phyloP scores from a whole-genome alignment of 2,113 vertebrate species.

The Xiphophorus maculatus region DNA sequence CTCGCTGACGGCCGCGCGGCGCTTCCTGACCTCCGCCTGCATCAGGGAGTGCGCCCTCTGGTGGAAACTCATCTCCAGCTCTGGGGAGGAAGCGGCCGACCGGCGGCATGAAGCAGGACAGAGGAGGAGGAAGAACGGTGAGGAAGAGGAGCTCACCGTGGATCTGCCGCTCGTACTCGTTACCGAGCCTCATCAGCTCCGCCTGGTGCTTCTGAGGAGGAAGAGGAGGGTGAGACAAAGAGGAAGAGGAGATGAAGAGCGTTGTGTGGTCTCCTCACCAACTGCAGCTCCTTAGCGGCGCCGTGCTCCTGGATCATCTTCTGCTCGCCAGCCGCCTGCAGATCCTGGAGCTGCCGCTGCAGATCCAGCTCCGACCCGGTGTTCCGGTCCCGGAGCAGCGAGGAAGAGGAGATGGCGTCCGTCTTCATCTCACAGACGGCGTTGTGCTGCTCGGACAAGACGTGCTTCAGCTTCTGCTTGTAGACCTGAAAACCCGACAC shows the following conservation, averaged over 20 bases:
- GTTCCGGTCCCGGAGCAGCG: slow-evolving; percentile 81
- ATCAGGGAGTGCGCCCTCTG: slow-evolving; percentile 81
- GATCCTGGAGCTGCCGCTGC: slow-evolving; percentile 59
- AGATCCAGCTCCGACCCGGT: slow-evolving; percentile 73
- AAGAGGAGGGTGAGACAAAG: background rate
- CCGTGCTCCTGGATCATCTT: slow-evolving; percentile 80
- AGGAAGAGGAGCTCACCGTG: slow-evolving; percentile 78
- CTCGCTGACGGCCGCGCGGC: slow-evolving; percentile 80
- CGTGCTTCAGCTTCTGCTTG: slow-evolving; percentile 69
- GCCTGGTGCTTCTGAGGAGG: slow-evolving; percentile 87
- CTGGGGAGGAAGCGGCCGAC: slow-evolving; percentile 60
- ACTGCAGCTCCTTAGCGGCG: slow-evolving; percentile 80
- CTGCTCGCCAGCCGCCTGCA: slow-evolving; percentile 82
- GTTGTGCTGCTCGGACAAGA: slow-evolving; percentile 46
- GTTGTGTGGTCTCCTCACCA: slow-evolving; percentile 77
- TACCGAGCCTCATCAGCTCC: slow-evolving; percentile 82
- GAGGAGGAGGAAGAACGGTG: too few species aligned
- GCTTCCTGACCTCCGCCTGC: slow-evolving; percentile 78
- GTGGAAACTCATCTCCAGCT: slow-evolving; percentile 83
- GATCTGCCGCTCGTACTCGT: slow-evolving; percentile 81
- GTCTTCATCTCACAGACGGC: slow-evolving; percentile 13
- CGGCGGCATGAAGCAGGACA: background rate
- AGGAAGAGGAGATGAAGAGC: background rate
- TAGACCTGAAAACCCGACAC: slow-evolving; percentile 45
- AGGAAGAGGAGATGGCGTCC: slow-evolving; percentile 22